Conservation (phyloP, 2,888 invertebrate genomes). For the Glyphotaelius pellucidus region DNA sequence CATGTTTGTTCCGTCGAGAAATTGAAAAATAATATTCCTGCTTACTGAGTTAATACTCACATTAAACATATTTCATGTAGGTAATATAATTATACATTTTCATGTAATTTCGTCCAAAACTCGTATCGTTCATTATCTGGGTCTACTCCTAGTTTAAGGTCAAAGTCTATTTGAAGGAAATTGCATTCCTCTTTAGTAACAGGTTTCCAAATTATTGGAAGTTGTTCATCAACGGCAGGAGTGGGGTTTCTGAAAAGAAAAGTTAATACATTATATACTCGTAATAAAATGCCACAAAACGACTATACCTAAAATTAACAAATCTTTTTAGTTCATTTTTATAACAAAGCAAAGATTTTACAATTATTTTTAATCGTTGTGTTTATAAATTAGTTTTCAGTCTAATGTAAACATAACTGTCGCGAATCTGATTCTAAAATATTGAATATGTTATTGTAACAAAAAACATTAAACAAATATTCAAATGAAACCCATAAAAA, state of each 20-base stretch:
- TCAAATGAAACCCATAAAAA: no score
- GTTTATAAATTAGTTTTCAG: no score
- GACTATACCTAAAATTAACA: background rate
- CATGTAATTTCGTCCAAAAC: constrained; percentile 56
- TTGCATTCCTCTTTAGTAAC: constrained; percentile 48
- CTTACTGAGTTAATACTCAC: no score
- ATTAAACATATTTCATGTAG: no score
- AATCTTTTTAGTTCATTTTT: background rate
- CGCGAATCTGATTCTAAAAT: no score
- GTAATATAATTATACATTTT: background rate
- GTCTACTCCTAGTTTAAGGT: constrained; percentile 48
- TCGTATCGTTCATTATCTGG: constrained; percentile 57
- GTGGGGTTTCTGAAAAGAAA: constrained; percentile 61
- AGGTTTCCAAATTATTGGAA: constrained; percentile 59
- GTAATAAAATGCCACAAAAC: background rate
- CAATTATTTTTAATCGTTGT: no score
- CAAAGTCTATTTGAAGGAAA: constrained; percentile 59
- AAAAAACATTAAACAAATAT: no score
- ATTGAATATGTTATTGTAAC: no score
- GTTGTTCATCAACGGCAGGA: constrained; percentile 50
- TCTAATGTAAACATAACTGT: no score
- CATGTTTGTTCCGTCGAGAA: no score
- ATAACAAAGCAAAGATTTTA: no score
- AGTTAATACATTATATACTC: background rate
- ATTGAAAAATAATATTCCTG: no score